Percentiles rank a stretch among this genome's conserved stretches.
Evolutionary conservation across 2,113 vertebrate genomes (phyloP).

Genomic region (Albula glossodonta): DNA sequence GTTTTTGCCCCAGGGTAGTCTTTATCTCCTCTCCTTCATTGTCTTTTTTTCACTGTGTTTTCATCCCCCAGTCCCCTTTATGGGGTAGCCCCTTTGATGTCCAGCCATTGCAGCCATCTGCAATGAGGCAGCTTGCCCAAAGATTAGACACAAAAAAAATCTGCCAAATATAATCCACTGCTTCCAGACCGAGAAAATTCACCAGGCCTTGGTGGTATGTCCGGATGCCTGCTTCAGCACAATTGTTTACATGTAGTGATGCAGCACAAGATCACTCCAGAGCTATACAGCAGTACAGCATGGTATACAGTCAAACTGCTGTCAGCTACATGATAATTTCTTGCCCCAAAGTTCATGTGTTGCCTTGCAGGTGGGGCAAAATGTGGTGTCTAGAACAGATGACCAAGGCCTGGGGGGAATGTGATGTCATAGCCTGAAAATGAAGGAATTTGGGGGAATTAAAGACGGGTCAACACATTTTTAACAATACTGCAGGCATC

Average conservation of each 20-base stretch:
- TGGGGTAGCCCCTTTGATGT: conserved; percentile 41
- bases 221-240: background rate
- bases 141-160: conserved; percentile 33
- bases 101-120: conserved; percentile 48
- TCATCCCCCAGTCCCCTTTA: conserved; percentile 17
- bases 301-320: background rate
- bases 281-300: background rate
- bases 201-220: conserved; percentile 44
- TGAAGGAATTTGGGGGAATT: background rate
- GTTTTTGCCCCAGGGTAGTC: background rate
- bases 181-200: conserved; percentile 40
- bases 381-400: background rate
- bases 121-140: conserved; percentile 16
- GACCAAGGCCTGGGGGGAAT: background rate
- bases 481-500: background rate
- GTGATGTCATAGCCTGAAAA: background rate
- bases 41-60: conserved; percentile 33
- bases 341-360: background rate
- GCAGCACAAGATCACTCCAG: background rate
- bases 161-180: conserved; percentile 43
- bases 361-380: background rate
- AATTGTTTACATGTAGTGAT: background rate
- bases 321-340: background rate
- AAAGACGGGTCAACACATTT: background rate
- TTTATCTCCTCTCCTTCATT: background rate